Conservation (phyloP, 2,113 vertebrate genomes). For the Callorhinus ursinus region DNA sequence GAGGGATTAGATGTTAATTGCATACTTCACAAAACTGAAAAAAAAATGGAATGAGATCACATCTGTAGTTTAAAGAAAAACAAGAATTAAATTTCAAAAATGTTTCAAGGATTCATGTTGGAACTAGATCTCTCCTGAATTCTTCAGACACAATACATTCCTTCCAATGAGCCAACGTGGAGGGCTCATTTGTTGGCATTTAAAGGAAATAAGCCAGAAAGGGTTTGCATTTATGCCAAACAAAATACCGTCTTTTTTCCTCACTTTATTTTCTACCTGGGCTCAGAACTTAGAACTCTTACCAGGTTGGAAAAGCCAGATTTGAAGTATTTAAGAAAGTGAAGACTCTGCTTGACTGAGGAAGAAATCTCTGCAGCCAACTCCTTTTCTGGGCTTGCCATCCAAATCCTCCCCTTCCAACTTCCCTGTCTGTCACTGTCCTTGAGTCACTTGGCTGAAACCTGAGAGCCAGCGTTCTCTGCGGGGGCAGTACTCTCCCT, state of each 20-base stretch:
- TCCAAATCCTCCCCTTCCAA: not conserved
- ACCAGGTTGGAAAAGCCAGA: not conserved
- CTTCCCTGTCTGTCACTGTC: not conserved
- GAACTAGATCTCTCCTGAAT: not conserved
- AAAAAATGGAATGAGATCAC: not conserved
- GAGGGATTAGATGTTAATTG: not conserved
- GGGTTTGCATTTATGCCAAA: not conserved
- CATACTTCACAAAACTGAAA: not conserved
- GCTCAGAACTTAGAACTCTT: not conserved
- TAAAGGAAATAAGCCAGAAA: not conserved
- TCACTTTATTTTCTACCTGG: not conserved
- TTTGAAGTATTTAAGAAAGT: not conserved
- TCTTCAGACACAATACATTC: not conserved
- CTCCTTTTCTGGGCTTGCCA: not conserved
- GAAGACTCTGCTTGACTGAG: not conserved
- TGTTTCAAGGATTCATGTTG: conserved; percentile 3
- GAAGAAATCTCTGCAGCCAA: not conserved
- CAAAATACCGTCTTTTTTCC: not conserved
- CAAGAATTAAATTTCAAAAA: conserved; percentile 42
- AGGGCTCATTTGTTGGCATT: not conserved
- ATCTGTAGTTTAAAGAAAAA: conserved; percentile 19
- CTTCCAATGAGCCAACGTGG: not conserved
- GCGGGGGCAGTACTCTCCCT: not conserved
- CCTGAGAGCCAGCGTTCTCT: not conserved
- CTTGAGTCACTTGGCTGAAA: not conserved